Evolutionary conservation across 2,888 invertebrate genomes (phyloP).

Genomic region (Rotaria magnacalcarata): DNA sequence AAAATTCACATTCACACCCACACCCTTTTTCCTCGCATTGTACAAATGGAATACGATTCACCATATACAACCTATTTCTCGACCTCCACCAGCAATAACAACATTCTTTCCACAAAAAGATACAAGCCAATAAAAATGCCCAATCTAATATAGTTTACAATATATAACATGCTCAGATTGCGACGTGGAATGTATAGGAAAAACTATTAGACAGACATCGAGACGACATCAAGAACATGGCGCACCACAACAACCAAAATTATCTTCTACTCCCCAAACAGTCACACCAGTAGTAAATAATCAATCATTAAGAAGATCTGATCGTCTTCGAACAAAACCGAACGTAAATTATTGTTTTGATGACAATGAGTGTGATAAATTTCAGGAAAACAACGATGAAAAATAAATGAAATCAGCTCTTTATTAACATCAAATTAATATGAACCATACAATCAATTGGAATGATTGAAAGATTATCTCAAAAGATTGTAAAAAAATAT

Average conservation of each 20-base stretch:
- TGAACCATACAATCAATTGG: not conserved
- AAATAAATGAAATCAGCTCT: not conserved
- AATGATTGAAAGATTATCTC: not conserved
- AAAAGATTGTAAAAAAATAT: not conserved
- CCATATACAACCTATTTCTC: not conserved
- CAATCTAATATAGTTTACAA: not conserved
- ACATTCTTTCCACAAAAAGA: not conserved
- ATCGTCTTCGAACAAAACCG: not conserved
- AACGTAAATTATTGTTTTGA: not conserved
- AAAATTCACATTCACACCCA: too few species aligned
- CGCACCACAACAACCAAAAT: not conserved
- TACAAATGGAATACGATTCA: too few species aligned
- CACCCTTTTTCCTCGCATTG: too few species aligned
- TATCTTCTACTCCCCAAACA: not conserved
- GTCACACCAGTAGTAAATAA: not conserved
- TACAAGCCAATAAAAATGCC: not conserved
- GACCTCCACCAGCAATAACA: not conserved
- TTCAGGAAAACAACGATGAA: not conserved
- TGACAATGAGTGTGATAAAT: not conserved
- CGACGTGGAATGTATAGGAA: not conserved
- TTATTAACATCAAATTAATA: not conserved
- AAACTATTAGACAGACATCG: not conserved
- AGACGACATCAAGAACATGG: not conserved
- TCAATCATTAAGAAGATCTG: not conserved
- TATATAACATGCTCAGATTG: not conserved